Base-by-base conservation (phyloP, 2,113 vertebrate genomes). In the Cariama cristata region DNA sequence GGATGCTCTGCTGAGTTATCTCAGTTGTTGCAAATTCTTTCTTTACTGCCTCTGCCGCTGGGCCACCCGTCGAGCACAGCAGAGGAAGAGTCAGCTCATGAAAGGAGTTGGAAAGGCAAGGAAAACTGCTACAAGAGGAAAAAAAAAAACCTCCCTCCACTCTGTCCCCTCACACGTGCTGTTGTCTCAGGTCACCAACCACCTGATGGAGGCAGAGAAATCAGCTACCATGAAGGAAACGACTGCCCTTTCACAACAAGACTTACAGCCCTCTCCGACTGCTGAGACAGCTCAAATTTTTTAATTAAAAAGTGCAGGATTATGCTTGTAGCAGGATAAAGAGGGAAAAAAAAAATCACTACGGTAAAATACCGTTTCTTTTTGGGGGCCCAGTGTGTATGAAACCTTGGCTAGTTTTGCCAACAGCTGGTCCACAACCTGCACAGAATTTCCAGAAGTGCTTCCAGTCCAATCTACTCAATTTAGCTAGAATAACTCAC, bases 361-460 rank as follows among this genome's bases (percentile, higher is more conserved):
- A 50, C 1, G 2, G 62, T 11, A 82, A 93, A 93, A 87, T 26
- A 45, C 9, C 8, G 0, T 63, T 93, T 95, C 79, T 91, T 87
- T 96, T 89, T n/a, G 16, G 84, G 66, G 91, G 88, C 12, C 73
- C 85, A 68, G 47, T 17, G 23, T 20, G 50, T 63, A 60, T 16
- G 69, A 94, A 97, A 94, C 49, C 32, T 76, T 75, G 77, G 33
- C 58, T 85, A 74, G 64, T 85, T 93, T 88, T 93, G 66, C 74
- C 84, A 96, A 90, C 95, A 97, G 92, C 95, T 96, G 95, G 95
- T 91, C 64, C 81, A 90, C 80, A 94, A 97, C 93, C 95, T 85
- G 77, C 90, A 73, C 58, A 42, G 68, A 82, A 91, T 96, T 97
- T 97, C 84, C 77, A 97, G 95, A 90, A 95, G 86, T 88, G 76